A percentile compares a stretch with the other conserved stretches of the same genome.
Evolutionary conservation across 2,888 invertebrate species (phyloP).

Genomic region (Dasypogon diadema): DNA sequence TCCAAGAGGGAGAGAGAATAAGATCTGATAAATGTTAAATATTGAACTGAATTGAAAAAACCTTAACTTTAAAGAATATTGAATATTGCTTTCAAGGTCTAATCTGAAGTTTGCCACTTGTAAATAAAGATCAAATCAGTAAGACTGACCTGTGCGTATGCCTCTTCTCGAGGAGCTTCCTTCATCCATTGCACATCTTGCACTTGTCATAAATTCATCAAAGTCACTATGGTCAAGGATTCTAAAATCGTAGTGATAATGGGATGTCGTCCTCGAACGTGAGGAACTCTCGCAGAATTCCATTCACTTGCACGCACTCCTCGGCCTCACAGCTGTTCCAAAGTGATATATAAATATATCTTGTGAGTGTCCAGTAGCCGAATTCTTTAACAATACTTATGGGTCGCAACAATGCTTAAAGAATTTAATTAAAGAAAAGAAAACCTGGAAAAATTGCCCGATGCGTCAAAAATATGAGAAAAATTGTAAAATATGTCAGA

Average conservation of each 20-base stretch:
- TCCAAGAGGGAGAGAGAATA: too few relatives aligned
- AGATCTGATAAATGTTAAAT: too few relatives aligned
- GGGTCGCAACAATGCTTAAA: not conserved
- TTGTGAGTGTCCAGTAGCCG: not conserved
- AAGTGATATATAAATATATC: not conserved
- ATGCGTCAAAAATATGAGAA: slow-evolving; percentile 24
- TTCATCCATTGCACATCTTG: slow-evolving; percentile 37
- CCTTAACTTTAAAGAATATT: too few relatives aligned
- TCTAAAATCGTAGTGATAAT: not conserved
- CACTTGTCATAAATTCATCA: not conserved
- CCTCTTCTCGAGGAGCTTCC: not conserved
- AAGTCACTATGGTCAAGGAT: not conserved
- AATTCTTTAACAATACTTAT: not conserved
- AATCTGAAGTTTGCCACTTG: too few relatives aligned
- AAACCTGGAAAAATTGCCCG: slow-evolving; percentile 19
- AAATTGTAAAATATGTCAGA: slow-evolving; percentile 2
- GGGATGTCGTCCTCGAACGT: not conserved
- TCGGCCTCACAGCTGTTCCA: not conserved
- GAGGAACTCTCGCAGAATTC: not conserved
- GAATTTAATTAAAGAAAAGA: not conserved
- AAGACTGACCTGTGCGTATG: slow-evolving; percentile 16
- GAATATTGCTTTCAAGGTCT: too few relatives aligned
- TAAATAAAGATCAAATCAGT: too few relatives aligned
- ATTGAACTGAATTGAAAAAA: too few relatives aligned
- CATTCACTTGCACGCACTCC: not conserved